Conservation (phyloP, 2,113 vertebrate species). For the Callospermophilus lateralis region DNA sequence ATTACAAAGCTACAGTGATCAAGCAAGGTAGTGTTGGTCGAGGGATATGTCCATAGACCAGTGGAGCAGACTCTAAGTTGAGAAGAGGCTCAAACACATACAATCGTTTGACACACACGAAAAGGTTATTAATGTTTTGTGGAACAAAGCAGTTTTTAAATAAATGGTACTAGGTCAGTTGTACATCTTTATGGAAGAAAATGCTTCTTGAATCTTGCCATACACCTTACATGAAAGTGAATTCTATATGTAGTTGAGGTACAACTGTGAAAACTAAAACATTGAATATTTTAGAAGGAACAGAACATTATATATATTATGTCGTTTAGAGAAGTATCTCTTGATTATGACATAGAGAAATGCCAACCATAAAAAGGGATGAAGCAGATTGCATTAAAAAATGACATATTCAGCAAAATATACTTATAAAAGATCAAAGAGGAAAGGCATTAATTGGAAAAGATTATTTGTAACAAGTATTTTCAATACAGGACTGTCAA, state of each 20-base stretch:
- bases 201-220: neutral
- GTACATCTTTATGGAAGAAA: neutral
- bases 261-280: neutral
- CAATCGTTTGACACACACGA: neutral
- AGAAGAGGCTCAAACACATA: neutral
- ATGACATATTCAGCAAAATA: neutral
- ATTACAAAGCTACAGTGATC: neutral
- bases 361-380: neutral
- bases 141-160: neutral
- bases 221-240: neutral
- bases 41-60: neutral
- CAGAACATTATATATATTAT: neutral
- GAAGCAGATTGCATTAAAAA: conserved; percentile 9
- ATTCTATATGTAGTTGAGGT: neutral
- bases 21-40: neutral
- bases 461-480: neutral
- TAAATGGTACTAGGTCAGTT: neutral
- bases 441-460: neutral
- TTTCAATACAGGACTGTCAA: neutral
- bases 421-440: neutral
- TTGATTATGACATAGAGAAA: neutral
- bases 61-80: neutral
- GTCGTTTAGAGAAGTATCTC: neutral
- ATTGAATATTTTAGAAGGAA: neutral
- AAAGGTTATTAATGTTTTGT: neutral